Conservation (phyloP, 2,113 vertebrate genomes). For the Gila orcuttii region DNA sequence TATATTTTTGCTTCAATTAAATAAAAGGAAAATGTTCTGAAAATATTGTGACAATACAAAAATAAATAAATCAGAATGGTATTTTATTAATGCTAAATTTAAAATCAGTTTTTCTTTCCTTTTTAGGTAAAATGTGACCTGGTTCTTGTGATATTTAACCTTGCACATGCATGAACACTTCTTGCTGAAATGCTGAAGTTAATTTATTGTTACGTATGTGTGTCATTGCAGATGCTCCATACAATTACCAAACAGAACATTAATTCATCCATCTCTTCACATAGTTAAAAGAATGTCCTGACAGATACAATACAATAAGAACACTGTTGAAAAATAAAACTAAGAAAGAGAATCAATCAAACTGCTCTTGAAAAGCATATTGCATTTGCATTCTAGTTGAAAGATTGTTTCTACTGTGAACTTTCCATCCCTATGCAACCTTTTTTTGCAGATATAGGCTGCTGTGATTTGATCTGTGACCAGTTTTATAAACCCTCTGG, state of each 20-base stretch:
- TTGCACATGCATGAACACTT: not conserved
- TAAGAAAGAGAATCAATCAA: not conserved
- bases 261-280: not conserved
- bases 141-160: not conserved
- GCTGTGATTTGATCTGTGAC: slow-evolving; percentile 1
- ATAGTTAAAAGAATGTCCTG: not conserved
- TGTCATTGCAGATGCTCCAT: not conserved
- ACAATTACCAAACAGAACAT: not conserved
- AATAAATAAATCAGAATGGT: too few relatives aligned
- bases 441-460: not conserved
- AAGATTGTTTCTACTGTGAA: not conserved
- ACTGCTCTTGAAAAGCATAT: not conserved
- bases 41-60: not conserved
- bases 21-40: not conserved
- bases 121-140: not conserved
- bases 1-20: too few relatives aligned
- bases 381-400: not conserved
- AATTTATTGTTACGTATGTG: not conserved
- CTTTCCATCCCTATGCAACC: not conserved
- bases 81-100: not conserved
- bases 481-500: slow-evolving; percentile 5
- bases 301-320: slow-evolving; percentile 3
- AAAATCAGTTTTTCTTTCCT: too few relatives aligned
- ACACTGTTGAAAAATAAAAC: not conserved
- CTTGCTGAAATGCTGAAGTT: not conserved